phyloP scores from a whole-genome alignment of 2,113 vertebrate genomes.

The Cromileptes altivelis region DNA sequence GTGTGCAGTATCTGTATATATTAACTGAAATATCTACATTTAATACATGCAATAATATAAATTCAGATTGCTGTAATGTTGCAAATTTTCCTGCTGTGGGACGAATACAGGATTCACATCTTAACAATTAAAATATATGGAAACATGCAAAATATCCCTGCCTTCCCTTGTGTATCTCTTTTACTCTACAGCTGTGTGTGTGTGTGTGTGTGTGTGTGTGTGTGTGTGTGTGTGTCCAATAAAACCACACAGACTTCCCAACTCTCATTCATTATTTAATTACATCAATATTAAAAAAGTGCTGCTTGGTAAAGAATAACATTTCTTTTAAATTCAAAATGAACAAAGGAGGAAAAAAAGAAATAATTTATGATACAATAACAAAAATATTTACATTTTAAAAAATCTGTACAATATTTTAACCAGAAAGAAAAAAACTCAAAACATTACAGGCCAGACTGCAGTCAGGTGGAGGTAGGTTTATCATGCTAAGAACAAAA shows the following conservation, averaged over 20 bases:
- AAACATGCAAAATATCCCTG: not conserved
- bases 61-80: too few relatives aligned
- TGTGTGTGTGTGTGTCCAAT: not conserved
- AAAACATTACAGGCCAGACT: conserved; percentile 40
- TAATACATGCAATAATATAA: too few relatives aligned
- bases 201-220: not conserved
- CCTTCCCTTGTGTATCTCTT: not conserved
- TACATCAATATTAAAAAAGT: conserved; percentile 75
- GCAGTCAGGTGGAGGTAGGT: conserved; percentile 82
- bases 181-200: too few relatives aligned
- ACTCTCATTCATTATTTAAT: conserved; percentile 71
- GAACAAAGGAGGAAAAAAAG: conserved; percentile 39
- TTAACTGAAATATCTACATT: too few relatives aligned
- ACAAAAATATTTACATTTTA: conserved; percentile 70
- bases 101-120: too few relatives aligned
- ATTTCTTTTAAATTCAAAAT: conserved; percentile 59
- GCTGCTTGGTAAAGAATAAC: conserved; percentile 72
- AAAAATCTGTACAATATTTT: conserved; percentile 73
- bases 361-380: conserved; percentile 85
- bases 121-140: not conserved
- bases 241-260: not conserved
- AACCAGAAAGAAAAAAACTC: conserved; percentile 39
- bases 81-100: too few relatives aligned
- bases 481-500: conserved; percentile 57
- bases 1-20: too few relatives aligned